phyloP scores from a whole-genome alignment of 2,797 vertebrate species.

The Phrynocephalus vlangalii region DNA sequence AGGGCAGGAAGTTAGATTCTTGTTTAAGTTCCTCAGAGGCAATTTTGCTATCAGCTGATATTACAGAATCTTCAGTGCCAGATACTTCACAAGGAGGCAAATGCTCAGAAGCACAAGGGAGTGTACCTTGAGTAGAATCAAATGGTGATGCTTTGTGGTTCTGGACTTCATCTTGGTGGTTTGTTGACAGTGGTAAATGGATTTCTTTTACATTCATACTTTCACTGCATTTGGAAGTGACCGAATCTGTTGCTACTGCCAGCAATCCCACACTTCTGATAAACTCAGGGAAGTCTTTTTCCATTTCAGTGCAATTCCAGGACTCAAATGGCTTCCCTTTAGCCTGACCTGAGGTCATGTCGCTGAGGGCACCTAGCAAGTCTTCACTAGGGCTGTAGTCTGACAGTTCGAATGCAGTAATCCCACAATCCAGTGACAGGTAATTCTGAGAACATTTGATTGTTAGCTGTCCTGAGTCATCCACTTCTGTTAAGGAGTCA shows the following conservation, averaged over 20 bases:
- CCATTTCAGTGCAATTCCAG: constrained; percentile 84
- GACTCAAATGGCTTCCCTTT: constrained; percentile 78
- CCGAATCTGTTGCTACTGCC: constrained; percentile 78
- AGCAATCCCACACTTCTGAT: constrained; percentile 85
- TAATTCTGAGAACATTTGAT: constrained; percentile 98
- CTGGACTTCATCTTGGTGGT: constrained; percentile 57
- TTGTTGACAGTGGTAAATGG: constrained; percentile 52
- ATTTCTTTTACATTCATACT: constrained; percentile 60
- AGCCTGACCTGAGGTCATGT: constrained; percentile 74
- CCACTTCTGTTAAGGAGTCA: constrained; percentile 93
- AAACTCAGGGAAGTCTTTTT: constrained; percentile 85
- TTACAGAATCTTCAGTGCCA: constrained; percentile 51
- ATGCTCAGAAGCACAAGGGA: constrained; percentile 21
- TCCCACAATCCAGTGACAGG: constrained; percentile 97
- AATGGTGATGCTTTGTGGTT: constrained; percentile 25
- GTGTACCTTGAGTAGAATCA: constrained; percentile 35
- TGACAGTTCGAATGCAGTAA: constrained; percentile 95
- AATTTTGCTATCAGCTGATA: constrained; percentile 37
- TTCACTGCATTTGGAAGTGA: constrained; percentile 72
- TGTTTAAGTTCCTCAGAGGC: constrained; percentile 48
- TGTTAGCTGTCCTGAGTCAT: constrained; percentile 95
- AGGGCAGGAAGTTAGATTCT: constrained; percentile 66
- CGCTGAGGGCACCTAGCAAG: constrained; percentile 77
- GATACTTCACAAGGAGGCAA: constrained; percentile 53
- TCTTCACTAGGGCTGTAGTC: constrained; percentile 96